These are phyloP conservation scores for Epinotia ramella DNA, from an alignment of 2,888 invertebrate species.

Conservation along the genomic window DNA sequence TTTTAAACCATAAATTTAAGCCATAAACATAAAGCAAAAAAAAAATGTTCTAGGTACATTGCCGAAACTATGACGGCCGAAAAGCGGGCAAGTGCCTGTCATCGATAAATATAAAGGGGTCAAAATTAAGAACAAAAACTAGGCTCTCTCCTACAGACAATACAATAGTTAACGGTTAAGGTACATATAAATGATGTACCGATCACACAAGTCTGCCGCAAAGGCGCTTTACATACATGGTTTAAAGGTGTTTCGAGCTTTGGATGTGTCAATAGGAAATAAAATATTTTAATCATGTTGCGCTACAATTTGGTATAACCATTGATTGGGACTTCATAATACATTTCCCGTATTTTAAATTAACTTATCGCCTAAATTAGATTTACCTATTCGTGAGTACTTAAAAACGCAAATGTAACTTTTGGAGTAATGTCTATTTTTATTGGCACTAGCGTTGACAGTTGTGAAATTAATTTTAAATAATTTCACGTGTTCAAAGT, in stretches of 20 bases:
- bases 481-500: neutral
- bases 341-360: slow-evolving; percentile 17
- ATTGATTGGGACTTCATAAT: slow-evolving; percentile 12
- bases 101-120: too few relatives aligned
- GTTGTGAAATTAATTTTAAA: neutral
- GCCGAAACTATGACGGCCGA: neutral
- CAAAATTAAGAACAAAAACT: too few relatives aligned
- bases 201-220: too few relatives aligned
- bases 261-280: too few relatives aligned
- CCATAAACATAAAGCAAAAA: slow-evolving; percentile 3
- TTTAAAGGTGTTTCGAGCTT: too few relatives aligned
- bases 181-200: too few relatives aligned
- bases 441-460: slow-evolving; percentile 20
- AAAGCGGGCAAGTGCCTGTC: neutral
- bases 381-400: slow-evolving; percentile 21
- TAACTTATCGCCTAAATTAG: slow-evolving; percentile 22
- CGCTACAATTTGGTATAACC: slow-evolving; percentile 29
- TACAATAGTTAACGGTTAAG: too few relatives aligned
- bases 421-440: neutral
- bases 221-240: too few relatives aligned
- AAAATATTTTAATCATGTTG: neutral
- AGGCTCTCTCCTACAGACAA: too few relatives aligned
- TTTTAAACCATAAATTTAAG: too few relatives aligned
- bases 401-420: neutral
- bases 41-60: neutral